Percentiles rank a stretch among this genome's conserved stretches.
Evolutionary conservation across 1,140 invertebrate species (phyloP).

Genomic region (Meloidogyne exigua): DNA sequence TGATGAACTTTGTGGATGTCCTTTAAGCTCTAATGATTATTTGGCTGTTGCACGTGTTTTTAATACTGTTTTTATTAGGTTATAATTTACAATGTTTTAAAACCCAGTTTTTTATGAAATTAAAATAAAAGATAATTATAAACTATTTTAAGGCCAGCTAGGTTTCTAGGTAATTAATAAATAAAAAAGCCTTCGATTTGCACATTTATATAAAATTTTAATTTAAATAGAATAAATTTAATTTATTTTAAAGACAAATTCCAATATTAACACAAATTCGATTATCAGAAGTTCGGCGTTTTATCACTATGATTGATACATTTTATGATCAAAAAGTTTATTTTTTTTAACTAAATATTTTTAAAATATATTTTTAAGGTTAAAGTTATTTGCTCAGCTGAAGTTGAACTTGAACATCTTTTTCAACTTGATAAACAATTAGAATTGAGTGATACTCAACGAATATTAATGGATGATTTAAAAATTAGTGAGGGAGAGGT

Average conservation of each 20-base stretch:
- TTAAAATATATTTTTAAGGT: slow-evolving; percentile 66
- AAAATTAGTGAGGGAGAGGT: slow-evolving; percentile 70
- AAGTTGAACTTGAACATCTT: slow-evolving; percentile 74
- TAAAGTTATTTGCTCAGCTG: slow-evolving; percentile 77
- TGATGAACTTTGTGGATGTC: slow-evolving; percentile 70
- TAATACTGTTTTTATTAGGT: slow-evolving; percentile 86
- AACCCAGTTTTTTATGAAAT: not conserved
- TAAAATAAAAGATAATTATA: too few relatives aligned
- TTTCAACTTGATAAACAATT: slow-evolving; percentile 70
- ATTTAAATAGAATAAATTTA: not conserved
- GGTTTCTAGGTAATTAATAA: too few relatives aligned
- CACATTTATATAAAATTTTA: too few relatives aligned
- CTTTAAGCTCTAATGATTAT: slow-evolving; percentile 89
- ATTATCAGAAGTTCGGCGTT: slow-evolving; percentile 83
- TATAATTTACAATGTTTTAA: not conserved
- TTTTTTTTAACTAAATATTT: slow-evolving; percentile 6
- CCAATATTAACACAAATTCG: slow-evolving; percentile 74
- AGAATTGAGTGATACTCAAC: slow-evolving; percentile 73
- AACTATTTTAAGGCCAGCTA: too few relatives aligned
- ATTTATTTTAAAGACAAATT: slow-evolving; percentile 72
- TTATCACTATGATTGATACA: slow-evolving; percentile 94
- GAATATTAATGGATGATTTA: slow-evolving; percentile 89
- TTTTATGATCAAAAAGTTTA: slow-evolving; percentile 87
- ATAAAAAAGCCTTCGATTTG: too few relatives aligned
- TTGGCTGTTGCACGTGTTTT: slow-evolving; percentile 81